Evolutionary conservation across 2,888 invertebrate species (phyloP), one percentile per base, ranked within the genome.

Genomic region (Cheilosia grossa): DNA sequence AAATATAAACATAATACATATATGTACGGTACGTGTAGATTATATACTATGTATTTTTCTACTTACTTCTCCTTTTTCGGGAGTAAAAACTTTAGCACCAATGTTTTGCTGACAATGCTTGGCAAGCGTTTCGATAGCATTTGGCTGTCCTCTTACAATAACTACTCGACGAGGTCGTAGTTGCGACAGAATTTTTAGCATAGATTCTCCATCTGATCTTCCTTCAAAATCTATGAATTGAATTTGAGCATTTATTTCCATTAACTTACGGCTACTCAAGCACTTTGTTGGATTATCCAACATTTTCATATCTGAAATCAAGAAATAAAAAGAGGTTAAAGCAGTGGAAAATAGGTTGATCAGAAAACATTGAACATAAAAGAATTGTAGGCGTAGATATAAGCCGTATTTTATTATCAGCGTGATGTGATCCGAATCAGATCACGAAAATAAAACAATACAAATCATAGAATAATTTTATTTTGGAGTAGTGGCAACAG

Each of bases 161-260:
- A 98, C 95, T 59, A 98, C 93, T 73, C 97, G 94, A 59, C 97
- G 93, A 0, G 98, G 98, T 89, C 96, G 95, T 80, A 98, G 93
- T 88, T 95, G 96, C 30, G 96, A 94, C 5, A 98, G 93, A 59
- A 98, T 96, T 88, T 98, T 96, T 87, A 96, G 93, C 88, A 97
- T 91, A 0, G 96, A 96, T 91, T 97, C 97, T 0, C 97, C 97
- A 90, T 97, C 97, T 6, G 97, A 97, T 67, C 97, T 94, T 0
- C 99, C 99, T 90, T 99, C 99, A 90, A 99, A 97, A 92, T 99
- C 99, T 82, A 99, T 99, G 90, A 97, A 99, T 88, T 97, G 96
- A 7, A 99, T 95, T 89, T 95, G 95, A 2, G 98, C 98, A 88
- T 96, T 95, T 0, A 99, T 94, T 86, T 95, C 94, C 56, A 98